Evolutionary conservation across 2,797 vertebrate species (phyloP).

Genomic region (Fistularia tabacaria): DNA sequence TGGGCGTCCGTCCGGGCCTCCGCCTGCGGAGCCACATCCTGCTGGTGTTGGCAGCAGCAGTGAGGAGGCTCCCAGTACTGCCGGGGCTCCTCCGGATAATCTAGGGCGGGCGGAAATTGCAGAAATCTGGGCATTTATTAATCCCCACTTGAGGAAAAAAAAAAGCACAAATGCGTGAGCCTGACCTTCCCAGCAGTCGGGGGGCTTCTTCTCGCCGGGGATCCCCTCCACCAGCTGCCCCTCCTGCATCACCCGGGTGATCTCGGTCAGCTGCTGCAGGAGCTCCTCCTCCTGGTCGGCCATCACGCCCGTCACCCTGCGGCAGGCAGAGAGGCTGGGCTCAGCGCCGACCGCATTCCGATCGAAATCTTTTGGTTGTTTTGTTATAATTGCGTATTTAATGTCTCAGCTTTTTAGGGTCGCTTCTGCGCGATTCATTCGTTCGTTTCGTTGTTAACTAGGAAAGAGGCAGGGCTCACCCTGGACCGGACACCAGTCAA

Average conservation of each 20-base stretch:
- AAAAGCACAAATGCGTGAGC: not conserved
- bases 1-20: too few relatives aligned
- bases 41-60: constrained; percentile 71
- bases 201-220: constrained; percentile 77
- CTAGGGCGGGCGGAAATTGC: constrained; percentile 46
- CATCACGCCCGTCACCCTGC: constrained; percentile 76
- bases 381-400: too few relatives aligned
- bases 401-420: too few relatives aligned
- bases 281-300: constrained; percentile 87
- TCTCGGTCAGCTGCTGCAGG: constrained; percentile 89
- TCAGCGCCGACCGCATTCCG: not conserved
- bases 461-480: too few relatives aligned
- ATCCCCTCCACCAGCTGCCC: constrained; percentile 82
- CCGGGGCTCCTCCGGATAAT: constrained; percentile 82
- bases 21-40: too few relatives aligned
- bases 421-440: too few relatives aligned
- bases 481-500: too few relatives aligned
- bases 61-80: constrained; percentile 72
- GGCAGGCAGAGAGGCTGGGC: not conserved
- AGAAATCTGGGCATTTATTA: not conserved
- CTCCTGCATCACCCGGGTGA: constrained; percentile 90
- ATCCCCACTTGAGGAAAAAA: not conserved
- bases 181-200: constrained; percentile 83
- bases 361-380: not conserved
- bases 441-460: too few relatives aligned